Evolutionary conservation across 2,113 vertebrate species (phyloP).

Genomic region (Hydropotes inermis): DNA sequence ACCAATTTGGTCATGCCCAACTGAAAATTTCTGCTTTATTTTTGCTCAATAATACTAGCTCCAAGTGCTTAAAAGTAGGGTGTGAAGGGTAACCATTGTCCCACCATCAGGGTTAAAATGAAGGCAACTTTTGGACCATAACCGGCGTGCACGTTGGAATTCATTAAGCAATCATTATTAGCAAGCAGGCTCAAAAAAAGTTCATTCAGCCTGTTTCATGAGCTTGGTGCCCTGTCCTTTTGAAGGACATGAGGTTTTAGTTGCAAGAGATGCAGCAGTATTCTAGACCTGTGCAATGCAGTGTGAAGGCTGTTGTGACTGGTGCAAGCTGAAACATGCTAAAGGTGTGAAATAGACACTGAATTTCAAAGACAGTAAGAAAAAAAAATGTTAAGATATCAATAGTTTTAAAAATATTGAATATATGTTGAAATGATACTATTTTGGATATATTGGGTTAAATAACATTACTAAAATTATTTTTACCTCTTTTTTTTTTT

Average conservation of each 20-base stretch:
- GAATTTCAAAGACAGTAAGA: not conserved
- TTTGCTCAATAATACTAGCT: not conserved
- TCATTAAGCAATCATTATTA: not conserved
- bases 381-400: not conserved
- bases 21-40: not conserved
- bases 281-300: not conserved
- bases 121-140: not conserved
- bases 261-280: not conserved
- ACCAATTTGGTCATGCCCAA: not conserved
- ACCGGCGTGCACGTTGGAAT: not conserved
- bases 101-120: not conserved
- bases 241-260: not conserved
- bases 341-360: not conserved
- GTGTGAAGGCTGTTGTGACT: not conserved
- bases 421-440: not conserved
- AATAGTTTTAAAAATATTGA: not conserved
- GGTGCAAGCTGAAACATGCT: not conserved
- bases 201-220: not conserved
- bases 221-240: not conserved
- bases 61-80: not conserved
- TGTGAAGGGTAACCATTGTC: not conserved
- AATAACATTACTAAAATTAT: not conserved
- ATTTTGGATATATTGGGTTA: not conserved
- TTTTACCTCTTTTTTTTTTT: not conserved
- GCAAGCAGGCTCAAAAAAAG: not conserved